phyloP scores from a whole-genome alignment of 2,888 invertebrate species.

The Gerris lacustris region DNA sequence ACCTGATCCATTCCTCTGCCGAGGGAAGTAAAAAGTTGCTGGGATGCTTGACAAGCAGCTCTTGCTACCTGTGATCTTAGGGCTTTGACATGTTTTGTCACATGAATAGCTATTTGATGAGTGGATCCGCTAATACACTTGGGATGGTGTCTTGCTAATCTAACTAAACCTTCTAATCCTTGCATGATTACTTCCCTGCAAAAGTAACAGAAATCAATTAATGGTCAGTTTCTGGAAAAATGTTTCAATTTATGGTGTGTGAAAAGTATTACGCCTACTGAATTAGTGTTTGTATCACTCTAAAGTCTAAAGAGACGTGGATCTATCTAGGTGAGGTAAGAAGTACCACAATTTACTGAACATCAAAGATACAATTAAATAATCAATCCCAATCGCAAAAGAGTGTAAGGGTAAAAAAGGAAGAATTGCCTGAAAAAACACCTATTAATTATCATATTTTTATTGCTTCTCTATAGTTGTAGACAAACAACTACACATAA shows the following conservation, averaged over 20 bases:
- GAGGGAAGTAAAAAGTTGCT: conserved; percentile 60
- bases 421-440: too few relatives aligned
- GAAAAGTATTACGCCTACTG: not conserved
- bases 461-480: too few relatives aligned
- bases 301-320: too few relatives aligned
- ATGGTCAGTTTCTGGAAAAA: not conserved
- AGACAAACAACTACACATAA: too few relatives aligned
- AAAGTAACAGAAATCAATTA: conserved; percentile 7
- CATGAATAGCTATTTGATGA: conserved; percentile 38
- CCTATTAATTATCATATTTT: too few relatives aligned
- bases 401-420: too few relatives aligned
- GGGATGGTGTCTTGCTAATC: conserved; percentile 53
- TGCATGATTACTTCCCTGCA: conserved; percentile 60
- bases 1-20: conserved; percentile 43
- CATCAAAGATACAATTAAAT: too few relatives aligned
- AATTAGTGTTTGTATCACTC: too few relatives aligned
- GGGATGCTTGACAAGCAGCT: conserved; percentile 69
- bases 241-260: not conserved
- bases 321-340: too few relatives aligned
- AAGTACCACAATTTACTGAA: too few relatives aligned
- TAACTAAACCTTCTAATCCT: conserved; percentile 55
- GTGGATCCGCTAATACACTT: conserved; percentile 52
- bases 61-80: conserved; percentile 86
- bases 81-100: conserved; percentile 66
- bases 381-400: too few relatives aligned